A percentile compares a stretch with the other conserved stretches of the same genome.
phyloP scores from a whole-genome alignment of 2,113 vertebrate species.

The Zeus faber region DNA sequence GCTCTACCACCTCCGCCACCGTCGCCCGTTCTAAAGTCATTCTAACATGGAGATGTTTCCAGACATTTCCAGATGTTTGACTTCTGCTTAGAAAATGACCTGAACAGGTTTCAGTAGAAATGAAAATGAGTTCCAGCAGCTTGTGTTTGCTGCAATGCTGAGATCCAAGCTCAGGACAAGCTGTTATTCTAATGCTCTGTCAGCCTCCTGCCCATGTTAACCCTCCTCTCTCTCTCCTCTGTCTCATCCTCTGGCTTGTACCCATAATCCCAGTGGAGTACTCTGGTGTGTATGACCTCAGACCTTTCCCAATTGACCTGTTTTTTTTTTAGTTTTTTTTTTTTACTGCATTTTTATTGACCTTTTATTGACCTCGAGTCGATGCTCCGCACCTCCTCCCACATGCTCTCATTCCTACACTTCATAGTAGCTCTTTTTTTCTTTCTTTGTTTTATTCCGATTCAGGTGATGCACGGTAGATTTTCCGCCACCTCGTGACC shows the following conservation, averaged over 20 bases:
- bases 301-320: constrained; percentile 35
- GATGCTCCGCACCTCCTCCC: constrained; percentile 18
- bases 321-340: not conserved
- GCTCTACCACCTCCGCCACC: no score
- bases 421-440: no score
- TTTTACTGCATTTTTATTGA: not conserved
- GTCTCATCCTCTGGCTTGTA: constrained; percentile 85
- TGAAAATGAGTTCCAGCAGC: no score
- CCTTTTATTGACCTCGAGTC: constrained; percentile 20
- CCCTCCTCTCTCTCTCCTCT: constrained; percentile 80
- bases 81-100: no score
- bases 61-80: no score
- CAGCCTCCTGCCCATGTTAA: constrained; percentile 57
- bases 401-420: constrained; percentile 27
- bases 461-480: constrained; percentile 6
- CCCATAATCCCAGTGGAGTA: constrained; percentile 95
- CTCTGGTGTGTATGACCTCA: constrained; percentile 97
- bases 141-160: no score
- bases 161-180: constrained; percentile 23
- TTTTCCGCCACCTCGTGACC: no score
- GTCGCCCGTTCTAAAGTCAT: no score
- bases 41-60: no score
- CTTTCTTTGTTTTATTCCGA: no score
- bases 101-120: no score
- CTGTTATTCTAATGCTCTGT: constrained; percentile 24